Percentiles rank a stretch among this genome's conserved stretches.
phyloP scores from a whole-genome alignment of 1,140 invertebrate species.

The Euura saliciscinereae region DNA sequence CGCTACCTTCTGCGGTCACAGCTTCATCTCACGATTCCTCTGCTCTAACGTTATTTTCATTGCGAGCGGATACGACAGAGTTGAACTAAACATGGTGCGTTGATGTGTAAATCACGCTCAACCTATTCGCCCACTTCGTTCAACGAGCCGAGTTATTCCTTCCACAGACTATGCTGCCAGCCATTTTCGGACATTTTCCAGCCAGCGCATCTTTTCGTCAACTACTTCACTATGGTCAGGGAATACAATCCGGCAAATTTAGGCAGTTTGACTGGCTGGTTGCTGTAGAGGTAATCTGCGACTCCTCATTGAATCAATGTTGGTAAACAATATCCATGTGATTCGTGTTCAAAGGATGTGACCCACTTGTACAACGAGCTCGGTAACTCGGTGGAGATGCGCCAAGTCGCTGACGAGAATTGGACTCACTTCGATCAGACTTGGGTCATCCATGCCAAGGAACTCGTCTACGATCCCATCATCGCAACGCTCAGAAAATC shows the following conservation, averaged over 20 bases:
- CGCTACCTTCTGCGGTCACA: conserved; percentile 59
- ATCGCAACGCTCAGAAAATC: neutral
- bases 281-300: conserved; percentile 40
- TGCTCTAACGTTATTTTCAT: conserved; percentile 70
- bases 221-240: conserved; percentile 71
- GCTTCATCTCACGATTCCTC: conserved; percentile 56
- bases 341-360: conserved; percentile 54
- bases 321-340: conserved; percentile 22
- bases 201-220: conserved; percentile 79
- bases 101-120: conserved; percentile 31
- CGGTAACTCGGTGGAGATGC: conserved; percentile 49
- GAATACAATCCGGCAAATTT: conserved; percentile 57
- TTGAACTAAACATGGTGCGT: conserved; percentile 52
- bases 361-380: conserved; percentile 59
- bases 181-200: conserved; percentile 75
- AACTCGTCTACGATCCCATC: conserved; percentile 43
- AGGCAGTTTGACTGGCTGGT: conserved; percentile 51
- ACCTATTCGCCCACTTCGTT: conserved; percentile 11
- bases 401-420: conserved; percentile 51
- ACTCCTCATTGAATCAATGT: neutral
- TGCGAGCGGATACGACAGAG: conserved; percentile 69
- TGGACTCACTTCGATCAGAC: conserved; percentile 68
- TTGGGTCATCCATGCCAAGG: conserved; percentile 58
- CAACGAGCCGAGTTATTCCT: conserved; percentile 39
- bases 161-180: conserved; percentile 64